These are phyloP conservation scores for Ia io DNA, from an alignment of 2,113 vertebrate species.

Conservation along the genomic window DNA sequence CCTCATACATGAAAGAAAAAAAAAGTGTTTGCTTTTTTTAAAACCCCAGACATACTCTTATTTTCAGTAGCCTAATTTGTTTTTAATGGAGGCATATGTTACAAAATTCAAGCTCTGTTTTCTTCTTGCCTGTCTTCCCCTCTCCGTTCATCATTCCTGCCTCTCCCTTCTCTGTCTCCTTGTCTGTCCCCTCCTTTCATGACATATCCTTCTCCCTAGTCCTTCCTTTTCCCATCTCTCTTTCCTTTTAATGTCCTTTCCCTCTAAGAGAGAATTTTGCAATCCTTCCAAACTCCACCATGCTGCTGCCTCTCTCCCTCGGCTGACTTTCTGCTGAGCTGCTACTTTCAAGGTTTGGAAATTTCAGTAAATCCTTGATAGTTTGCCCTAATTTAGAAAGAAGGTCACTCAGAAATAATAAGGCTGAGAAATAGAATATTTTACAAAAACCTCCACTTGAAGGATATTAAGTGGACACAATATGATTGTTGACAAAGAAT, in stretches of 20 bases:
- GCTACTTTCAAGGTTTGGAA: conserved; percentile 49
- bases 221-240: not conserved
- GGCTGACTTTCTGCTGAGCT: conserved; percentile 38
- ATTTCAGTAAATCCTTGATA: conserved; percentile 52
- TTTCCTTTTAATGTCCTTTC: not conserved
- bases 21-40: not conserved
- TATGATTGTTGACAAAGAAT: conserved; percentile 64
- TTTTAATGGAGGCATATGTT: not conserved
- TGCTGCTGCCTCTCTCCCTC: not conserved
- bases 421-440: conserved; percentile 54
- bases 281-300: not conserved
- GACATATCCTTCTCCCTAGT: not conserved
- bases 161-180: not conserved
- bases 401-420: conserved; percentile 66
- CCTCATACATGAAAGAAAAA: not conserved
- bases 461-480: conserved; percentile 56
- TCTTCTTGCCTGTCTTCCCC: not conserved
- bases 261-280: not conserved
- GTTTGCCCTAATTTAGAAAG: conserved; percentile 43
- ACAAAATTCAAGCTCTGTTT: not conserved
- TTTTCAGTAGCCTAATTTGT: not conserved
- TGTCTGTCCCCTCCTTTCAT: not conserved
- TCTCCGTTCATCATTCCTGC: not conserved
- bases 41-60: not conserved
- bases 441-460: conserved; percentile 48